Evolutionary conservation across 2,113 vertebrate genomes (phyloP), one percentile per base, ranked within the genome.

Genomic region (Callorhinus ursinus): DNA sequence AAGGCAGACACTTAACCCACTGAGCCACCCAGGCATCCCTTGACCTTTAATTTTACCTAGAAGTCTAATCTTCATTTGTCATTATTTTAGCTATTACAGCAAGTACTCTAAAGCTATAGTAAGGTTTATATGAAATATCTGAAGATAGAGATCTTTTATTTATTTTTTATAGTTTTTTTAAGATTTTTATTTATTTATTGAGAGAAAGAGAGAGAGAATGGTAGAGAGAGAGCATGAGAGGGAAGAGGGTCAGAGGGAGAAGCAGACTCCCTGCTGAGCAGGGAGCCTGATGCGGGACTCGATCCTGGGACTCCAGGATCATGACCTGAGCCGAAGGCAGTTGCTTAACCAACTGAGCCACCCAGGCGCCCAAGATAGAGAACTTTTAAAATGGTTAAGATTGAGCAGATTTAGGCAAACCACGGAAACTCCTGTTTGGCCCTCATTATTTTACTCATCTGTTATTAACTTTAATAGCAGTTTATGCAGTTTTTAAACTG

Each of bases 21-120:
- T 14, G 28, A 65, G 61, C 61, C 26, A 65, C 61, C 61, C 28
- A 65, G 28, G 61, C 28, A 31, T 31, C 61, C 28, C 61, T 65
- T 65, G 61, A 65, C 61, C 61, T 65, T 31, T 31, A 28, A 31
- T 65, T 65, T 96, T 81, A 31, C 12, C 31, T 92, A 61, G 65
- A 85, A 46, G 15, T 80, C 24, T 72, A 46, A 57, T 49, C 63
- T 89, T 57, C 21, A n/a, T 55, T 85, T 93, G 53, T 83, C 71
- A 94, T 36, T 77, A 84, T 80, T 86, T 97, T 93, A 85, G 28
- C 26, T 53, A 36, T 86, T 90, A 84, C 13, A 84, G 26, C 42
- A 91, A 88, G 18, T 12, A 84, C 18, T 88, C 49, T 79, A 67
- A 95, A 82, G 28, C 72, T 92, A 1, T 28, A 51, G 24, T 7